Conservation (phyloP, 2,113 vertebrate genomes). For the Colinus virginianus region DNA sequence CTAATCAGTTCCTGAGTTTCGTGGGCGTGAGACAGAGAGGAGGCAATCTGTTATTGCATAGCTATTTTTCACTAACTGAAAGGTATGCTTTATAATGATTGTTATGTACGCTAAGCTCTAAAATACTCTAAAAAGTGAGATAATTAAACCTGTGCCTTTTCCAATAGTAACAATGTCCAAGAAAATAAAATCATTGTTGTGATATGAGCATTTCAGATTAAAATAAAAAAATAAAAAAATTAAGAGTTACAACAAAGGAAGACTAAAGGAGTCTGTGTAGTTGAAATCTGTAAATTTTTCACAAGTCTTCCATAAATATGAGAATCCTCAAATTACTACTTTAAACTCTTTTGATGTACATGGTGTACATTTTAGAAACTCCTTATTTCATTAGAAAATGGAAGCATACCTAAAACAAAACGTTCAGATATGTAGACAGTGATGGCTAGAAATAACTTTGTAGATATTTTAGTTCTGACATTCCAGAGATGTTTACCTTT, state of each 20-base stretch:
- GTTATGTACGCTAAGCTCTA: neutral
- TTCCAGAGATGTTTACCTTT: constrained; percentile 48
- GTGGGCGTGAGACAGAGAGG: neutral
- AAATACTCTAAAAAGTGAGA: neutral
- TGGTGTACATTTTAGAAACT: neutral
- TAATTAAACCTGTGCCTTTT: neutral
- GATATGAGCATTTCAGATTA: neutral
- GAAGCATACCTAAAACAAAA: constrained; percentile 14
- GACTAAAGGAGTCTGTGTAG: neutral
- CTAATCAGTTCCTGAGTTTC: neutral
- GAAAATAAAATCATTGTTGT: neutral
- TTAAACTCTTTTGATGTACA: neutral
- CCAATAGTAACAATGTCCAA: neutral
- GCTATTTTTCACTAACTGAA: neutral
- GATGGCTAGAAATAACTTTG: constrained; percentile 14
- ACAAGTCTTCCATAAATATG: neutral
- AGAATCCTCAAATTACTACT: neutral
- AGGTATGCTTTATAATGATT: neutral
- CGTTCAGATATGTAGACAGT: neutral
- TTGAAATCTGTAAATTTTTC: neutral
- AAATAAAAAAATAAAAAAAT: neutral
- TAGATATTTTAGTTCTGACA: constrained; percentile 24
- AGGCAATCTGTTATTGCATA: neutral
- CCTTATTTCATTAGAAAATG: constrained; percentile 29
- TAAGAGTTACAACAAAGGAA: neutral